phyloP scores from a whole-genome alignment of 2,888 invertebrate species.

The Pyrgus malvae region DNA sequence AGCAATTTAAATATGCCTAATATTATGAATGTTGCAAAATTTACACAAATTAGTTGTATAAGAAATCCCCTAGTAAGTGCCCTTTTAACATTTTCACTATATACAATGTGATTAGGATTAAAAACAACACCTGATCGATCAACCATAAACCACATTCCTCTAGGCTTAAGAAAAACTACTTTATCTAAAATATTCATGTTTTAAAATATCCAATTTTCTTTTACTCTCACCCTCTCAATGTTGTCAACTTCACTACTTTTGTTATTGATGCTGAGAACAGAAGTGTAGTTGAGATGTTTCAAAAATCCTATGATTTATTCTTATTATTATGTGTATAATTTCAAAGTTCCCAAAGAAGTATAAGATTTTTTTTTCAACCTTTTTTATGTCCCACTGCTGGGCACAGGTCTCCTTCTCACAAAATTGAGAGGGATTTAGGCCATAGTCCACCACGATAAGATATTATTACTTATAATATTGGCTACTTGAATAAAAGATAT shows the following conservation, averaged over 20 bases:
- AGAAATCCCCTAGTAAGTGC: constrained; percentile 63
- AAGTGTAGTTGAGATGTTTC: not conserved
- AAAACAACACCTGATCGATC: constrained; percentile 41
- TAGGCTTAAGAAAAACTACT: constrained; percentile 58
- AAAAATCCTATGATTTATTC: not conserved
- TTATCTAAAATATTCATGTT: constrained; percentile 10
- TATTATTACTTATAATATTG: too few species aligned
- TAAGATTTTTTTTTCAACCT: too few species aligned
- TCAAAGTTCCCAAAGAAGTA: too few species aligned
- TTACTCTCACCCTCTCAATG: too few species aligned
- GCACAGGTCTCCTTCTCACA: too few species aligned
- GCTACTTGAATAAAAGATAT: not conserved
- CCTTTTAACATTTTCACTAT: constrained; percentile 56
- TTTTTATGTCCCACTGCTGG: too few species aligned
- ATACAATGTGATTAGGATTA: constrained; percentile 17
- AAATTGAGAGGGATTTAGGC: too few species aligned
- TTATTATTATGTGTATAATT: not conserved
- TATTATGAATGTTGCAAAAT: constrained; percentile 32
- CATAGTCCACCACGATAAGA: too few species aligned
- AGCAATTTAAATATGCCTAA: not conserved
- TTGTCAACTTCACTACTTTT: not conserved
- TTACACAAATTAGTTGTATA: constrained; percentile 21
- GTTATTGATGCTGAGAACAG: not conserved
- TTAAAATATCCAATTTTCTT: constrained; percentile 8
- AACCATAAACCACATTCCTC: constrained; percentile 71